Evolutionary conservation across 2,113 vertebrate species (phyloP).

Genomic region (Phainopepla nitens): DNA sequence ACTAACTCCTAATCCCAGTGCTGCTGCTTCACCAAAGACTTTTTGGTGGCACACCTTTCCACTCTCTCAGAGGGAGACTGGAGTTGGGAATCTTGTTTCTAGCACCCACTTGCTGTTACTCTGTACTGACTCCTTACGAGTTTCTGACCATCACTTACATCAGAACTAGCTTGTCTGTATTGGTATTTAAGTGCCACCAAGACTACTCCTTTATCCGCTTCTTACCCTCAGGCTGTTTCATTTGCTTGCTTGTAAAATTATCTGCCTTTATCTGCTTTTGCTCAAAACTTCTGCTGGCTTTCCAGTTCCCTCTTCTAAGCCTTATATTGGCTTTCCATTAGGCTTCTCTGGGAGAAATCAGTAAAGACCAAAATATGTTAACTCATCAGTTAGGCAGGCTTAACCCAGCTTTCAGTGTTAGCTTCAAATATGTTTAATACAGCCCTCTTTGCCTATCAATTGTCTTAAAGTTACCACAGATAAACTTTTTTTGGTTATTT

Average conservation of each 20-base stretch:
- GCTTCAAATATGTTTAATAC: constrained; percentile 10
- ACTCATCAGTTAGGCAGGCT: constrained; percentile 19
- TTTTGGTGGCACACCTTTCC: not conserved
- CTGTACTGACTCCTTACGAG: not conserved
- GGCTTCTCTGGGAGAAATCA: not conserved
- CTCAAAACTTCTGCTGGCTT: constrained; percentile 50
- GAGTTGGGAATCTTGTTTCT: not conserved
- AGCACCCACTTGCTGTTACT: not conserved
- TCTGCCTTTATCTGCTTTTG: constrained; percentile 38
- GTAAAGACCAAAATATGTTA: not conserved
- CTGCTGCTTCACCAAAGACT: not conserved
- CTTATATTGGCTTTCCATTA: constrained; percentile 14
- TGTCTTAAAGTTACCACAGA: not conserved
- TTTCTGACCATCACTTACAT: not conserved
- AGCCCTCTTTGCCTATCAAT: constrained; percentile 46
- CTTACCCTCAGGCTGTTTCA: not conserved
- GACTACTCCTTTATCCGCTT: not conserved
- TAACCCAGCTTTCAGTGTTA: constrained; percentile 1
- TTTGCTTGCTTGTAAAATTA: constrained; percentile 57
- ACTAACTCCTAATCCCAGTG: not conserved
- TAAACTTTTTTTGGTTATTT: not conserved
- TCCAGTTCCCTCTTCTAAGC: constrained; percentile 5
- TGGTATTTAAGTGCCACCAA: not conserved
- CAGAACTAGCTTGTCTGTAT: not conserved
- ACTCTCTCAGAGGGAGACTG: not conserved